phyloP scores from a whole-genome alignment of 2,797 vertebrate genomes.

The Lutra lutra region DNA sequence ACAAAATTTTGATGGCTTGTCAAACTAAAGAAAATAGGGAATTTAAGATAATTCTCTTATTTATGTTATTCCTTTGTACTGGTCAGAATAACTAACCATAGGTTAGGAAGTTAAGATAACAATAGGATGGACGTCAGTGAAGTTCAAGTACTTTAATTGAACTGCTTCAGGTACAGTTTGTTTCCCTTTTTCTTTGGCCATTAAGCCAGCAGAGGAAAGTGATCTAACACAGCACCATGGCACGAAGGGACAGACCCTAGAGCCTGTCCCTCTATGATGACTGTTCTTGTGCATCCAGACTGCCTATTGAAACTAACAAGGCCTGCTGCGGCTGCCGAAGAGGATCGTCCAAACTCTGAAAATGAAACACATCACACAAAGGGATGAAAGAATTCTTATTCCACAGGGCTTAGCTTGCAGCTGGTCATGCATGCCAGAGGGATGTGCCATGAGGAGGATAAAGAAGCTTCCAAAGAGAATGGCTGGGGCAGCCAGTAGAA shows the following conservation, averaged over 20 bases:
- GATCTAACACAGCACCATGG: constrained; percentile 80
- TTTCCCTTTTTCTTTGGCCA: constrained; percentile 76
- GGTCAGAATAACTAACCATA: constrained; percentile 65
- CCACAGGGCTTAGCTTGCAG: constrained; percentile 77
- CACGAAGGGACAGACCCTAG: constrained; percentile 72
- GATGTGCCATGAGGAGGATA: constrained; percentile 80
- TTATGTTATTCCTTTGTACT: constrained; percentile 53
- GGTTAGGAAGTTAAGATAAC: constrained; percentile 73
- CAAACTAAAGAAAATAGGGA: constrained; percentile 27
- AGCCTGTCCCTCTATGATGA: constrained; percentile 73
- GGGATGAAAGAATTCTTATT: constrained; percentile 80
- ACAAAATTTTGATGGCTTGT: constrained; percentile 20
- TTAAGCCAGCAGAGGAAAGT: constrained; percentile 82
- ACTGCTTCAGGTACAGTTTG: constrained; percentile 81
- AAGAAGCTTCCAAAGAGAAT: constrained; percentile 73
- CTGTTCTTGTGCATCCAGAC: constrained; percentile 75
- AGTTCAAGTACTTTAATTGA: constrained; percentile 78
- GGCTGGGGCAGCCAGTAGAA: constrained; percentile 61
- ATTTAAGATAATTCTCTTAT: constrained; percentile 44
- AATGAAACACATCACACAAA: constrained; percentile 80
- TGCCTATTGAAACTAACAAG: constrained; percentile 79
- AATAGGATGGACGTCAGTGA: constrained; percentile 60
- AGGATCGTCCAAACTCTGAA: constrained; percentile 75
- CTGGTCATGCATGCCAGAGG: constrained; percentile 77
- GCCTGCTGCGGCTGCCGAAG: constrained; percentile 71